A percentile compares a stretch with the other conserved stretches of the same genome.
Evolutionary conservation across 2,113 vertebrate genomes (phyloP).

Genomic region (Picathartes gymnocephalus): DNA sequence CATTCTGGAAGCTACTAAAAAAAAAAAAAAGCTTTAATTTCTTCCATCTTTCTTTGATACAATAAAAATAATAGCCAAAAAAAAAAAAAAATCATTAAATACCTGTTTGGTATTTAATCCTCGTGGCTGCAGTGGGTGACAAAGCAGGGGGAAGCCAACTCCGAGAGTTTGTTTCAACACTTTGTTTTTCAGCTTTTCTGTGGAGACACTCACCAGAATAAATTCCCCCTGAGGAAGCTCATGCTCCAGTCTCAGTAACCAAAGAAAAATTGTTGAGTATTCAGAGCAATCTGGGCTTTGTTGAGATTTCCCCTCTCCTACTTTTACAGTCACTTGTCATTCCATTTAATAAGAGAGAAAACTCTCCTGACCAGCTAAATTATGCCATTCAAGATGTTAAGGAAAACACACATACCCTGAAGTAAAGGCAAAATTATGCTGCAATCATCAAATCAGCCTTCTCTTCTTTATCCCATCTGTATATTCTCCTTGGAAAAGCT

Average conservation of each 20-base stretch:
- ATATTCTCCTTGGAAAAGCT: conserved; percentile 9
- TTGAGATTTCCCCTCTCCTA: conserved; percentile 41
- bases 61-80: background rate
- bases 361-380: conserved; percentile 55
- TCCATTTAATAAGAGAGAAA: conserved; percentile 39
- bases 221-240: conserved; percentile 15
- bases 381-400: conserved; percentile 39
- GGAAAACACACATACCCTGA: conserved; percentile 39
- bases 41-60: background rate
- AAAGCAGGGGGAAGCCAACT: background rate
- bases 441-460: conserved; percentile 67
- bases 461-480: conserved; percentile 67
- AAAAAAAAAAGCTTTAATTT: background rate
- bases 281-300: conserved; percentile 36
- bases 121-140: background rate
- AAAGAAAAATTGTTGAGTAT: background rate
- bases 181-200: background rate
- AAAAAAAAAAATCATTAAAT: background rate
- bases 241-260: background rate
- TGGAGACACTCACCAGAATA: background rate
- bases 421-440: conserved; percentile 58
- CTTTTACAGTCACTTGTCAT: conserved; percentile 44
- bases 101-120: background rate
- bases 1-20: background rate
- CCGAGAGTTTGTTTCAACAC: background rate